phyloP scores from a whole-genome alignment of 2,113 vertebrate genomes.

The Triplophysa dalaica region DNA sequence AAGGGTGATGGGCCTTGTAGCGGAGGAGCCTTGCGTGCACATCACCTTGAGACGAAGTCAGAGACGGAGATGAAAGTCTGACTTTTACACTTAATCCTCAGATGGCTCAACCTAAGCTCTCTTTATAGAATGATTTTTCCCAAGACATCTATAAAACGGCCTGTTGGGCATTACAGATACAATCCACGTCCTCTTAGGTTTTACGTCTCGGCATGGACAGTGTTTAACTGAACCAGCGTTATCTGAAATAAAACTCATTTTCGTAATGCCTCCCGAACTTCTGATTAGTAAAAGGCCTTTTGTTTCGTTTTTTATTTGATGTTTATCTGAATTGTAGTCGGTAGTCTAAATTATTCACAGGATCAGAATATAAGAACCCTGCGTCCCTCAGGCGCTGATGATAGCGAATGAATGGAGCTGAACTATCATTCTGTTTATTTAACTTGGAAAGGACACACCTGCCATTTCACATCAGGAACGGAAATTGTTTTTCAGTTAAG shows the following conservation, averaged over 20 bases:
- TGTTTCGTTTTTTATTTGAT: conserved; percentile 44
- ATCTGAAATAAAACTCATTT: conserved; percentile 20
- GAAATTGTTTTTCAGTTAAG: not conserved
- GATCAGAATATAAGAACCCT: conserved; percentile 32
- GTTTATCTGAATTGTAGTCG: conserved; percentile 46
- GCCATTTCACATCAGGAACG: not conserved
- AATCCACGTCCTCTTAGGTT: not conserved
- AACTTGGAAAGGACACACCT: not conserved
- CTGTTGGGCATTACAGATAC: conserved; percentile 2
- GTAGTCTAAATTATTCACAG: conserved; percentile 42
- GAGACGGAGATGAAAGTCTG: conserved; percentile 57
- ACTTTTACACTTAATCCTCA: conserved; percentile 40
- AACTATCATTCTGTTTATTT: conserved; percentile 21
- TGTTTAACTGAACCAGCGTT: not conserved
- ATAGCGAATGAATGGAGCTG: conserved; percentile 36
- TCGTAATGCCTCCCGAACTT: conserved; percentile 4
- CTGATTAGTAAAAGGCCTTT: not conserved
- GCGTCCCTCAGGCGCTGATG: not conserved
- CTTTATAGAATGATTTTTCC: conserved; percentile 28
- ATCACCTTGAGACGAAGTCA: conserved; percentile 37
- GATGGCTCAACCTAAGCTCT: conserved; percentile 16
- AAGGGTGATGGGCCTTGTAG: conserved; percentile 57
- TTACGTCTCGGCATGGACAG: not conserved
- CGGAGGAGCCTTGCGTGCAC: conserved; percentile 56
- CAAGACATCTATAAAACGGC: not conserved